phyloP scores from a whole-genome alignment of 2,113 vertebrate species.

The Meriones unguiculatus region DNA sequence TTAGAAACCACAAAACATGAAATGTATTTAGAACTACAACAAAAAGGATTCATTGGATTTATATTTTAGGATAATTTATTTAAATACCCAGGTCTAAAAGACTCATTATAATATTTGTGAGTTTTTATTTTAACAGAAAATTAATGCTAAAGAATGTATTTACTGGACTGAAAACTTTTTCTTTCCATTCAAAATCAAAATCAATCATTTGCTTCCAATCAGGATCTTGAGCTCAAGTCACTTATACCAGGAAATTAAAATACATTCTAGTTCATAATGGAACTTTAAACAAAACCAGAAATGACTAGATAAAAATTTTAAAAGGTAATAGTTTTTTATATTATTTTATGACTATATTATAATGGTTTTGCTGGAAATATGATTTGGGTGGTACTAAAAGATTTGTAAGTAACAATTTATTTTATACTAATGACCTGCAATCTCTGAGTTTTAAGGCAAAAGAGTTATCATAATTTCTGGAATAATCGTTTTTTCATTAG shows the following conservation, averaged over 20 bases:
- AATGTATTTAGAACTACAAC: background rate
- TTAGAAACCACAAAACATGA: background rate
- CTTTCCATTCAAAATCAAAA: background rate
- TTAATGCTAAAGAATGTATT: background rate
- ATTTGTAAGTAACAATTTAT: background rate
- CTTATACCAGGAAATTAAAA: background rate
- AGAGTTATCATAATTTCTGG: background rate
- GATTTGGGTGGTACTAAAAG: background rate
- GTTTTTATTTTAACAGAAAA: background rate
- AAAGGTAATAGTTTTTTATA: background rate
- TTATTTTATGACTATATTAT: background rate
- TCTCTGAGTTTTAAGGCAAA: background rate
- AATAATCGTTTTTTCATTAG: background rate
- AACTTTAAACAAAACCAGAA: background rate
- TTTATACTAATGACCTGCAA: background rate
- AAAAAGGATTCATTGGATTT: background rate
- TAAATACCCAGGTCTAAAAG: background rate
- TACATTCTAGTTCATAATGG: background rate
- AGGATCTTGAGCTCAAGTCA: background rate
- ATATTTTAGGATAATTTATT: background rate
- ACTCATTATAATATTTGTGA: background rate
- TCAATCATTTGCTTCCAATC: background rate
- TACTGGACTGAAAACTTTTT: background rate
- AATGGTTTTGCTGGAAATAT: background rate
- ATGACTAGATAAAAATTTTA: background rate